A percentile compares a stretch with the other conserved stretches of the same genome.
Conservation (phyloP, 2,888 invertebrate genomes). For the Halocaridina rubra region DNA sequence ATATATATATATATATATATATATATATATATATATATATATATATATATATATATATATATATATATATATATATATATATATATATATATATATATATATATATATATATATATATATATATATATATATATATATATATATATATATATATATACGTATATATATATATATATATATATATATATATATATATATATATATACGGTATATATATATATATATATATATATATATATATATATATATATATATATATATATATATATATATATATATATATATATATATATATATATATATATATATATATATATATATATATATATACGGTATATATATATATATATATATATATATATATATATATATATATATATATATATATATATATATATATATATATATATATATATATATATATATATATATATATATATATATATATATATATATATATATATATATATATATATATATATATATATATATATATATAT, state of each 20-base stretch:
- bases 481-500: background rate
- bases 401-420: background rate
- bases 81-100: background rate
- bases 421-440: background rate
- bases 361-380: background rate
- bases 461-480: background rate
- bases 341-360: background rate
- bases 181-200: background rate
- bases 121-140: slow-evolving; percentile 4
- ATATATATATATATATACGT: slow-evolving; percentile 4
- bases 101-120: slow-evolving; percentile 8
- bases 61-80: background rate
- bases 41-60: background rate
- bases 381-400: background rate
- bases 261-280: background rate
- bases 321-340: background rate
- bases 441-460: background rate
- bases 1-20: background rate
- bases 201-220: background rate
- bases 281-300: background rate
- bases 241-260: background rate
- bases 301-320: background rate
- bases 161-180: slow-evolving; percentile 8
- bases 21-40: slow-evolving; percentile 8
- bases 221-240: background rate